Evolutionary conservation across 2,888 invertebrate species (phyloP).

Genomic region (Nemoura dubitans): DNA sequence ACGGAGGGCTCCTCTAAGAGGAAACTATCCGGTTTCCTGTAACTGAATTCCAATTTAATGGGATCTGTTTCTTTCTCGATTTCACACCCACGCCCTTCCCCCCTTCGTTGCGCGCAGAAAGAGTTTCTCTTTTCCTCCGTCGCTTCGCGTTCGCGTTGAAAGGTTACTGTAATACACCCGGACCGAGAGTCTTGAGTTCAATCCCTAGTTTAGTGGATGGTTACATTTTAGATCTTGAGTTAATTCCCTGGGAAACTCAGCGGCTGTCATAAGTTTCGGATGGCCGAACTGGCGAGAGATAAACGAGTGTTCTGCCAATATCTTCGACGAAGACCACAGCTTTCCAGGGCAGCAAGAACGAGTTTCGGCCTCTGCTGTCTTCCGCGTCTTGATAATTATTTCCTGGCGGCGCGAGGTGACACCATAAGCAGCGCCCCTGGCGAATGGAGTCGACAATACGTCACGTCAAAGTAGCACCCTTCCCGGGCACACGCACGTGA

Average conservation of each 20-base stretch:
- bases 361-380: no score
- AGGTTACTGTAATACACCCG: slow-evolving; percentile 20
- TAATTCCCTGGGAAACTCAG: slow-evolving; percentile 17
- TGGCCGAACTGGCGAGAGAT: background rate
- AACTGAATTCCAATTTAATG: slow-evolving; percentile 23
- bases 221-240: slow-evolving; percentile 30
- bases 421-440: background rate
- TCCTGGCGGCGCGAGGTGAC: background rate
- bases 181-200: slow-evolving; percentile 10
- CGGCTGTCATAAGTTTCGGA: background rate
- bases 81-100: background rate
- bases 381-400: no score
- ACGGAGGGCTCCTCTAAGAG: background rate
- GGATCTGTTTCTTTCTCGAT: slow-evolving; percentile 17
- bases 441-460: background rate
- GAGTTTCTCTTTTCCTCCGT: background rate
- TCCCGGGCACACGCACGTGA: background rate
- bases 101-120: background rate
- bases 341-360: no score
- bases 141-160: background rate
- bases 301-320: background rate
- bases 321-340: no score
- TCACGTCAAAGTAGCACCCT: background rate
- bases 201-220: slow-evolving; percentile 37
- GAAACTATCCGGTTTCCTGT: background rate